Evolutionary conservation across 1,140 invertebrate species (phyloP), one percentile per base, ranked within the genome.

Genomic region (Berghia stephanieae): DNA sequence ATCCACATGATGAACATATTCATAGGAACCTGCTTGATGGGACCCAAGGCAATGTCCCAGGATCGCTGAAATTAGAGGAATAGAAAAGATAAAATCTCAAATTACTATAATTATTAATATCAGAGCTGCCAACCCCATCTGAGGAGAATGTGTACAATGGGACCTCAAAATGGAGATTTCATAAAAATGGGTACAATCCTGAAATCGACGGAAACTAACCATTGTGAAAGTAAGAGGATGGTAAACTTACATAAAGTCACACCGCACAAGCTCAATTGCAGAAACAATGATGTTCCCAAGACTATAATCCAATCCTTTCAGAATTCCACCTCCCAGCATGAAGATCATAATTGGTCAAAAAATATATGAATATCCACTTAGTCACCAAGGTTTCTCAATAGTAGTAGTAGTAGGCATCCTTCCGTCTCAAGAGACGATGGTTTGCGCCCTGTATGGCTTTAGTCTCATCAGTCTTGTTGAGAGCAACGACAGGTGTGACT

Each of bases 1-100:
- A 99, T 99, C 89, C 98, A 99, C 96, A 99, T 98, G 63, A 99
- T 97, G 85, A 99, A 98, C 27, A 99, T 90, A 90, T 99, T 99
- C 98, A 99, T 99, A 4, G 98, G 98, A 43, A 99, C 91, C 90
- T 94, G 90, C 82, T 98, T 99, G 5, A 99, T 86, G 8, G 98
- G 98, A 8, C 94, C 96, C 4, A 99, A 86, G 0, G 98, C 98
- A 66, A 99, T 92, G 89, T 99, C 98, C 98, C 98, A 99, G 60
- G 97, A 96, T 88, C 98, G 96, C 89, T 91, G 82, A 44, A 85
- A 79, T 75, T 27, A 77, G 40, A 40, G 2, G 70, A 71, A 40
- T 49, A 42, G 4, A 36, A 6, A 6, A 40, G 3, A 8, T 8
- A 8, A 63, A 55, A 5, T 42, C 43, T 69, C 36, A 36, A 66